Evolutionary conservation across 1,140 invertebrate species (phyloP).

Genomic region (Hylaeus anthracinus): DNA sequence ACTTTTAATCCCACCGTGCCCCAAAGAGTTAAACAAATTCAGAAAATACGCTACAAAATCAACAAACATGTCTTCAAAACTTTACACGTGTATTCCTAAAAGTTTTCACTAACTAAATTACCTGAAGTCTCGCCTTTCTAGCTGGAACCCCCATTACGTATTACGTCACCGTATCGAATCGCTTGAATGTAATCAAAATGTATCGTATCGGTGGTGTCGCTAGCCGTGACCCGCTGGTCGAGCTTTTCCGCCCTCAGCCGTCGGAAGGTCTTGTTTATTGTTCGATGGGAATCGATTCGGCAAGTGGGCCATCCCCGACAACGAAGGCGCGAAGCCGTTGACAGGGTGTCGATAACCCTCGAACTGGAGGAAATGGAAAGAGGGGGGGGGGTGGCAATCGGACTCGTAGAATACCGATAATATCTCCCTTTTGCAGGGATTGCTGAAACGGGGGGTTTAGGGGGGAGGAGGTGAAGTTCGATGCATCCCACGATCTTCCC

Average conservation of each 20-base stretch:
- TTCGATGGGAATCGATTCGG: slow-evolving; percentile 61
- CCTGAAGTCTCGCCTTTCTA: too few species aligned
- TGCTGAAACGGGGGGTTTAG: neutral
- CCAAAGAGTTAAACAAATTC: too few species aligned
- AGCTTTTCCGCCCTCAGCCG: neutral
- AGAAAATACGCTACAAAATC: too few species aligned
- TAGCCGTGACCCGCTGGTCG: neutral
- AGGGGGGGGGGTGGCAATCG: slow-evolving; percentile 43
- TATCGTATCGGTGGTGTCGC: too few species aligned
- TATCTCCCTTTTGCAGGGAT: slow-evolving; percentile 51
- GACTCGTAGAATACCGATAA: slow-evolving; percentile 63
- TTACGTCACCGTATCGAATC: neutral
- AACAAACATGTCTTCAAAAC: too few species aligned
- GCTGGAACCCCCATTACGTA: too few species aligned
- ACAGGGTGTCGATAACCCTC: slow-evolving; percentile 68
- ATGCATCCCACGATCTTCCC: slow-evolving; percentile 36
- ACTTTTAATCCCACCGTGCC: too few species aligned
- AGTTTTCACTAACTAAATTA: too few species aligned
- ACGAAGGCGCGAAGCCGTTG: slow-evolving; percentile 55
- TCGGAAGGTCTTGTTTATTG: slow-evolving; percentile 50
- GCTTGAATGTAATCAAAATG: neutral
- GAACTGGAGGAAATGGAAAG: slow-evolving; percentile 58
- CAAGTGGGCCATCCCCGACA: slow-evolving; percentile 62
- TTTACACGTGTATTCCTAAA: too few species aligned
- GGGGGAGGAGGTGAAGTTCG: slow-evolving; percentile 10